phyloP scores from a whole-genome alignment of 2,888 invertebrate species.

The Corbicula japonica region DNA sequence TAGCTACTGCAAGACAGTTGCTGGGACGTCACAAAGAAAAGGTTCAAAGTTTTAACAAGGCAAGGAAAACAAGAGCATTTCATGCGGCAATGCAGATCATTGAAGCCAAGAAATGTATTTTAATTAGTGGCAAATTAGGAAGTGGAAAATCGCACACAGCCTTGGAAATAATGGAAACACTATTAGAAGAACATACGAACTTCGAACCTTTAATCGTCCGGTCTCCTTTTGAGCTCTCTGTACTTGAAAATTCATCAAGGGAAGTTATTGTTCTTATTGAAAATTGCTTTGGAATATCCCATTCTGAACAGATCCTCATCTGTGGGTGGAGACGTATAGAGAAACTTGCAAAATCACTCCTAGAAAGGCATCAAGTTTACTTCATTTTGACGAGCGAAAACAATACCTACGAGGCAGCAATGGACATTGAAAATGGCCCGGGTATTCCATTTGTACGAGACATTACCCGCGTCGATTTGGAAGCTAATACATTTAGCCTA shows the following conservation, averaged over 20 bases:
- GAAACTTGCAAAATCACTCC: constrained; percentile 11
- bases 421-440: constrained; percentile 11
- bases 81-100: constrained; percentile 26
- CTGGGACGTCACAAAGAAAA: constrained; percentile 22
- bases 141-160: constrained; percentile 59
- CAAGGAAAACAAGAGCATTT: constrained; percentile 31
- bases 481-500: constrained; percentile 20
- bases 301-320: neutral
- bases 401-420: constrained; percentile 5
- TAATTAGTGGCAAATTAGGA: constrained; percentile 48
- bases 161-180: constrained; percentile 25
- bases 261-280: constrained; percentile 40
- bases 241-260: constrained; percentile 15
- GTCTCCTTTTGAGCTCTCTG: constrained; percentile 23
- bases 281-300: constrained; percentile 44
- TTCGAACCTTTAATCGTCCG: constrained; percentile 30
- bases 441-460: constrained; percentile 20
- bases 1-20: neutral
- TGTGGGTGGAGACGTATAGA: constrained; percentile 25
- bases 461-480: constrained; percentile 40
- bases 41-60: neutral
- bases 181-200: constrained; percentile 19
- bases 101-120: constrained; percentile 20
- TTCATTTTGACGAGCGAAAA: constrained; percentile 52
- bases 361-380: constrained; percentile 29